Evolutionary conservation across 2,797 vertebrate genomes (phyloP).

Genomic region (Glossophaga mutica): DNA sequence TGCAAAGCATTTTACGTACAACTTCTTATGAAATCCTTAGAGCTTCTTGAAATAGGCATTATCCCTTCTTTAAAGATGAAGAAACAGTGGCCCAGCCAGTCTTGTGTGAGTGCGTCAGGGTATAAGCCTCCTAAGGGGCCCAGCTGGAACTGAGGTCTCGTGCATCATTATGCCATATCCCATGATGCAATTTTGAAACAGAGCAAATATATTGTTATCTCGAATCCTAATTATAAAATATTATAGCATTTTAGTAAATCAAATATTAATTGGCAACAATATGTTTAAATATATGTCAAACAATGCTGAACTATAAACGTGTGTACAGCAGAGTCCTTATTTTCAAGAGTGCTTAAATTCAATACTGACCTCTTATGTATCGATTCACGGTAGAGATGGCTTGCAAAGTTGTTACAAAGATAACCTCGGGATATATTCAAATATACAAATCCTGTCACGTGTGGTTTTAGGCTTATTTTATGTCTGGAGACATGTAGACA

Average conservation of each 20-base stretch:
- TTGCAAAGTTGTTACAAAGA: background rate
- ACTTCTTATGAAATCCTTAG: conserved; percentile 32
- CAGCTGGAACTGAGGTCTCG: background rate
- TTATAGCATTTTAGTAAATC: background rate
- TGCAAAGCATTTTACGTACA: conserved; percentile 29
- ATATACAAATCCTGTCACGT: background rate
- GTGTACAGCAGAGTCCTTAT: background rate
- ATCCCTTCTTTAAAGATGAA: background rate
- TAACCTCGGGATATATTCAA: background rate
- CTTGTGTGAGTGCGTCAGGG: background rate
- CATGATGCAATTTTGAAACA: background rate
- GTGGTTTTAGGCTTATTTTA: background rate
- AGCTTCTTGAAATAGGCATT: background rate
- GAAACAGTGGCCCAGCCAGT: background rate
- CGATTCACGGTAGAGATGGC: background rate
- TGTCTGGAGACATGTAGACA: background rate
- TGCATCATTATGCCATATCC: background rate
- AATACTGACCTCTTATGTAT: background rate
- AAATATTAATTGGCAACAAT: background rate
- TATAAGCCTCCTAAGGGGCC: background rate
- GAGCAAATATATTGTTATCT: background rate
- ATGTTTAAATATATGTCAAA: background rate
- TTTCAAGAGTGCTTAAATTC: background rate
- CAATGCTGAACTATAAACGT: background rate
- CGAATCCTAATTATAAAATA: conserved; percentile 17